Percentiles rank a stretch among this genome's conserved stretches.
Evolutionary conservation across 1,140 invertebrate genomes (phyloP).

Genomic region (Macrotrachela quadricornifera): DNA sequence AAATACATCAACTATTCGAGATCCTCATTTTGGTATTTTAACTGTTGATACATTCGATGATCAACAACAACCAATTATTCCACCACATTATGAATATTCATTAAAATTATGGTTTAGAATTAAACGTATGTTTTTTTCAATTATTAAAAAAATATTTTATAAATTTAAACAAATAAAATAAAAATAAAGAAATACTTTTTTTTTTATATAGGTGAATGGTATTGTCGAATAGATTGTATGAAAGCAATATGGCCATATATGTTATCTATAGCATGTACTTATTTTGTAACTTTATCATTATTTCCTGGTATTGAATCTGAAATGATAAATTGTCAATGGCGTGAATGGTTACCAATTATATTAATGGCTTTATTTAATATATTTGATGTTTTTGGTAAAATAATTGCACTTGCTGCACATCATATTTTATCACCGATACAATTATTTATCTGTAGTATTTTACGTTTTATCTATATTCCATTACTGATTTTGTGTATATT

Average conservation of each 20-base stretch:
- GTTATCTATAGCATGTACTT: slow-evolving; percentile 50
- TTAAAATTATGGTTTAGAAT: too few relatives aligned
- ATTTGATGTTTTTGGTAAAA: slow-evolving; percentile 61
- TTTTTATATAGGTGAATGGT: slow-evolving; percentile 44
- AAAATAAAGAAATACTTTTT: too few relatives aligned
- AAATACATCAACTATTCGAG: too few relatives aligned
- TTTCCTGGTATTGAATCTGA: slow-evolving; percentile 73
- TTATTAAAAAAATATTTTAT: slow-evolving; percentile 39
- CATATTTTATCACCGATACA: slow-evolving; percentile 16
- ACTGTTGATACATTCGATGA: too few relatives aligned
- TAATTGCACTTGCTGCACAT: slow-evolving; percentile 16
- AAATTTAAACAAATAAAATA: too few relatives aligned
- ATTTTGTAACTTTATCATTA: slow-evolving; percentile 61
- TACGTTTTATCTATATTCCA: slow-evolving; percentile 50
- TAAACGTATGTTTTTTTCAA: not conserved
- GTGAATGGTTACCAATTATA: slow-evolving; percentile 69
- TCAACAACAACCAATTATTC: too few relatives aligned
- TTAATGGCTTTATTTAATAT: slow-evolving; percentile 67
- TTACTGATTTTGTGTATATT: slow-evolving; percentile 53
- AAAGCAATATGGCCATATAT: slow-evolving; percentile 65
- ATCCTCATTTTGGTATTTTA: too few relatives aligned
- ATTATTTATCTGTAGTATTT: slow-evolving; percentile 44
- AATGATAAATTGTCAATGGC: slow-evolving; percentile 54
- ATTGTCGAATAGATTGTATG: slow-evolving; percentile 21
- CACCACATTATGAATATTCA: too few relatives aligned